A percentile compares a stretch with the other conserved stretches of the same genome.
Conservation (phyloP, 2,888 invertebrate genomes). For the Eristalis arbustorum region DNA sequence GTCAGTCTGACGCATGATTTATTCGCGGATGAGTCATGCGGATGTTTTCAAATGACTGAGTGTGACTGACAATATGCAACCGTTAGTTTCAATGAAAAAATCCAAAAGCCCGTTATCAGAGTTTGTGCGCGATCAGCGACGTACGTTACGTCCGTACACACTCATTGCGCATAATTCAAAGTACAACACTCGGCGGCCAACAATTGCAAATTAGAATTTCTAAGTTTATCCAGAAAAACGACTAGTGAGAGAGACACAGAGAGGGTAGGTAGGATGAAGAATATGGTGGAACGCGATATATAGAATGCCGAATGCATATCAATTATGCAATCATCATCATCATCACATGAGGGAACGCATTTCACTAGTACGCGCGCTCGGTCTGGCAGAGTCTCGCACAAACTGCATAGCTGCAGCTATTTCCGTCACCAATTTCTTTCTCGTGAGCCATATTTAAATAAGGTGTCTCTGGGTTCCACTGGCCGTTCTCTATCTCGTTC, state of each 20-base stretch:
- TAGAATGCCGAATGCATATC: constrained; percentile 66
- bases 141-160: not conserved
- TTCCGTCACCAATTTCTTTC: constrained; percentile 66
- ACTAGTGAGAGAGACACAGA: not conserved
- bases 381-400: not conserved
- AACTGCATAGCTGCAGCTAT: constrained; percentile 57
- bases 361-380: constrained; percentile 6
- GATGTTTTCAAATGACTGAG: constrained; percentile 1
- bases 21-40: not conserved
- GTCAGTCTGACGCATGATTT: not conserved
- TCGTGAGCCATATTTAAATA: constrained; percentile 57
- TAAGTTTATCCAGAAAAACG: constrained; percentile 61
- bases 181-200: constrained; percentile 4
- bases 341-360: constrained; percentile 59
- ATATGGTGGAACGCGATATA: constrained; percentile 14
- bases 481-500: not conserved
- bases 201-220: constrained; percentile 63
- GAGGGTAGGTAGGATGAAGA: not conserved
- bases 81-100: constrained; percentile 62
- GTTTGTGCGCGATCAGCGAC: constrained; percentile 3
- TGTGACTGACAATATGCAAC: constrained; percentile 11
- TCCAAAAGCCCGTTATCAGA: constrained; percentile 55
- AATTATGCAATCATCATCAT: constrained; percentile 69
- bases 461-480: constrained; percentile 17
- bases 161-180: constrained; percentile 33